Conservation (phyloP, 2,888 invertebrate species). For the Rhaphigaster nebulosa region DNA sequence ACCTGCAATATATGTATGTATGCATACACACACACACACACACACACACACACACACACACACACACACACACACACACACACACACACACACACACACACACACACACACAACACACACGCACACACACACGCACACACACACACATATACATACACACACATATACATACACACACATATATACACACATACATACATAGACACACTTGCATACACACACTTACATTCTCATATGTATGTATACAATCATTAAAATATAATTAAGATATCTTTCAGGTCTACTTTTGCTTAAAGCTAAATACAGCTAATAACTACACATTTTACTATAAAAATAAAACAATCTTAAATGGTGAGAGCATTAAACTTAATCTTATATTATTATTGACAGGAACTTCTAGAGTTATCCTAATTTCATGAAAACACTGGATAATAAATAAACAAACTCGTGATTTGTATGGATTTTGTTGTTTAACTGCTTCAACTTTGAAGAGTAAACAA, state of each 20-base stretch:
- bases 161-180: not conserved
- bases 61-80: not conserved
- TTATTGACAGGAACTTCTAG: conserved; percentile 53
- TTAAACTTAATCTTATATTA: conserved; percentile 34
- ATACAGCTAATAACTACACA: conserved; percentile 52
- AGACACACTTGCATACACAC: not conserved
- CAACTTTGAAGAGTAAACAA: not conserved
- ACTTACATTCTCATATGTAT: not conserved
- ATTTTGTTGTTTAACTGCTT: not conserved
- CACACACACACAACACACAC: not conserved
- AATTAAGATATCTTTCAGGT: conserved; percentile 44
- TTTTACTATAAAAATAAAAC: conserved; percentile 55
- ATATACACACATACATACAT: not conserved
- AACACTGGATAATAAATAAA: conserved; percentile 33
- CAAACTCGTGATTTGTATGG: not conserved
- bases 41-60: not conserved
- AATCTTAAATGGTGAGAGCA: conserved; percentile 51
- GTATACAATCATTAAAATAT: conserved; percentile 36
- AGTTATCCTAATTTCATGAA: conserved; percentile 41
- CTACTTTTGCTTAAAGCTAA: conserved; percentile 50
- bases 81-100: not conserved
- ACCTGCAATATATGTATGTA: not conserved
- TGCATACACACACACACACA: too few species aligned
- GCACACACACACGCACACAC: not conserved
- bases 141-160: not conserved